phyloP scores from a whole-genome alignment of 1,140 invertebrate genomes.

The Brachionus plicatilis region DNA sequence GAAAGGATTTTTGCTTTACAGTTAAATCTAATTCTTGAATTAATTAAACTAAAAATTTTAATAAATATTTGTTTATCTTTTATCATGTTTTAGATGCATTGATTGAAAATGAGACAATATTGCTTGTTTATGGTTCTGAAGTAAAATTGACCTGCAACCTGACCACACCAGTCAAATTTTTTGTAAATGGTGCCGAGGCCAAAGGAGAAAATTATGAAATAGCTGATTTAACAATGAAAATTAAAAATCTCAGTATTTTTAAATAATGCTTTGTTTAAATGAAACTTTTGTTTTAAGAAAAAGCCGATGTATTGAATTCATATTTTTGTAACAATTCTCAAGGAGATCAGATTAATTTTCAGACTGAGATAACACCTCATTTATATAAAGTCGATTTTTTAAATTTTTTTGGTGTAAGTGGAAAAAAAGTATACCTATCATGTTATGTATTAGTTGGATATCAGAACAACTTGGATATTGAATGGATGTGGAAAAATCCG shows the following conservation, averaged over 20 bases:
- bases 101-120: background rate
- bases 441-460: constrained; percentile 14
- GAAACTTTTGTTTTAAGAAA: background rate
- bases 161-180: background rate
- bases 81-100: background rate
- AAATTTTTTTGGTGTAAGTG: background rate
- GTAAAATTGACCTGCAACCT: background rate
- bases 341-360: background rate
- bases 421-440: background rate
- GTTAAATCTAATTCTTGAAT: background rate
- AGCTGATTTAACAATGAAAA: background rate
- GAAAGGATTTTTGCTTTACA: no score
- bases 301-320: background rate
- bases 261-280: background rate
- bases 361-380: background rate
- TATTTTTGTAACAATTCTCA: background rate
- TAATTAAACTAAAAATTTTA: background rate
- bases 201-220: background rate
- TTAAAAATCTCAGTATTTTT: background rate
- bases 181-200: background rate
- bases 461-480: background rate
- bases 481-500: constrained; percentile 1
- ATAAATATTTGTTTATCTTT: no score
- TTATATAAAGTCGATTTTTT: constrained; percentile 4
- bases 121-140: background rate